Evolutionary conservation across 2,888 invertebrate genomes (phyloP).

Genomic region (Tachina lurida): DNA sequence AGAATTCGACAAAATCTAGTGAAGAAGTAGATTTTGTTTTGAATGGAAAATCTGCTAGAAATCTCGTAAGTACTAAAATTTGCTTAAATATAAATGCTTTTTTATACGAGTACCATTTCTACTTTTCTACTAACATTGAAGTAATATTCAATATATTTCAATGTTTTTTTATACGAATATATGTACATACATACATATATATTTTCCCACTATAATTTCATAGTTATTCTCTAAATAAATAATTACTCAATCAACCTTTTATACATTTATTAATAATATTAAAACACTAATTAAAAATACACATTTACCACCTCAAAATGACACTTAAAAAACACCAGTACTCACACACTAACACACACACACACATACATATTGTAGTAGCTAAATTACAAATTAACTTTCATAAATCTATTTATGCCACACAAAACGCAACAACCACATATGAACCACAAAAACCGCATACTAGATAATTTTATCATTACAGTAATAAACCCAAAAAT

Average conservation of each 20-base stretch:
- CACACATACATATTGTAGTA: not conserved
- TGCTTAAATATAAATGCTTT: no score
- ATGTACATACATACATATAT: no score
- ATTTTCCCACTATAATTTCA: not conserved
- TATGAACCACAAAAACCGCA: conserved; percentile 49
- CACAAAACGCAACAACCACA: conserved; percentile 48
- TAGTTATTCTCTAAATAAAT: not conserved
- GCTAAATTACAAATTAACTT: conserved; percentile 62
- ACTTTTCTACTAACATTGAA: no score
- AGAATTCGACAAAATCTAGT: no score
- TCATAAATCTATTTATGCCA: conserved; percentile 54
- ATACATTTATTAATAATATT: conserved; percentile 46
- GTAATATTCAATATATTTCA: no score
- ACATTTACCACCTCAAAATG: conserved; percentile 49
- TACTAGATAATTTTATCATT: conserved; percentile 42
- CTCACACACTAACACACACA: no score
- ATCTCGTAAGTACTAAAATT: no score
- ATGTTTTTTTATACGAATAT: not conserved
- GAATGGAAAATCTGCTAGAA: no score
- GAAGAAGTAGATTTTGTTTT: no score
- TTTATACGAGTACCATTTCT: no score
- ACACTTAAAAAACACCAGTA: conserved; percentile 3
- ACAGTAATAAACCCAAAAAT: conserved; percentile 8
- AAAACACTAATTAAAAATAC: conserved; percentile 61
- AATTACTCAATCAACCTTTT: not conserved